A percentile compares a stretch with the other conserved stretches of the same genome.
These are phyloP conservation scores for Cephus runcator DNA, from an alignment of 2,888 invertebrate genomes.

Conservation along the genomic window DNA sequence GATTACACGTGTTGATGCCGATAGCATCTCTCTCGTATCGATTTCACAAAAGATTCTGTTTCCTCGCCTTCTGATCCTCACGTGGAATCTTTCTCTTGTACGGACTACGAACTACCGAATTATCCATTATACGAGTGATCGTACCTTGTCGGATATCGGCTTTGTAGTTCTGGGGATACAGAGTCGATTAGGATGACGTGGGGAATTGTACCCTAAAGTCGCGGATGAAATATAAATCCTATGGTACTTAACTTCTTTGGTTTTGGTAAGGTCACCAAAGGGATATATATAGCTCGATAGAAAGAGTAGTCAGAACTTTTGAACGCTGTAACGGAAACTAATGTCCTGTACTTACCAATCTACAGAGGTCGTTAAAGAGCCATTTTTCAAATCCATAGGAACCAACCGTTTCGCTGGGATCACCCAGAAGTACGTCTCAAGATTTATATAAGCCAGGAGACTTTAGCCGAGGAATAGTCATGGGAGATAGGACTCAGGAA, in stretches of 20 bases:
- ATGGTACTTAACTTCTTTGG: background rate
- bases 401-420: constrained; percentile 6
- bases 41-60: constrained; percentile 57
- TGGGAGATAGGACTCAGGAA: constrained; percentile 28
- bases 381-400: constrained; percentile 8
- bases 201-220: background rate
- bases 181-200: background rate
- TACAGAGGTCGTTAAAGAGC: background rate
- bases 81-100: background rate
- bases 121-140: background rate
- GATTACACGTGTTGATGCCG: constrained; percentile 63
- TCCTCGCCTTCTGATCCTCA: background rate
- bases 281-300: background rate
- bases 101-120: background rate
- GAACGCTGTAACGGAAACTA: background rate
- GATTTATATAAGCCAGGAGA: constrained; percentile 31
- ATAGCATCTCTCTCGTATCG: constrained; percentile 62
- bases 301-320: background rate
- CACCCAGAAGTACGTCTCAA: constrained; percentile 21
- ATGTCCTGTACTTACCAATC: background rate
- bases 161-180: background rate
- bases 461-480: constrained; percentile 22
- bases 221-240: background rate
- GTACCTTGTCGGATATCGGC: background rate
- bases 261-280: background rate